Conservation (phyloP, 2,888 invertebrate species). For the Incurvaria masculella region DNA sequence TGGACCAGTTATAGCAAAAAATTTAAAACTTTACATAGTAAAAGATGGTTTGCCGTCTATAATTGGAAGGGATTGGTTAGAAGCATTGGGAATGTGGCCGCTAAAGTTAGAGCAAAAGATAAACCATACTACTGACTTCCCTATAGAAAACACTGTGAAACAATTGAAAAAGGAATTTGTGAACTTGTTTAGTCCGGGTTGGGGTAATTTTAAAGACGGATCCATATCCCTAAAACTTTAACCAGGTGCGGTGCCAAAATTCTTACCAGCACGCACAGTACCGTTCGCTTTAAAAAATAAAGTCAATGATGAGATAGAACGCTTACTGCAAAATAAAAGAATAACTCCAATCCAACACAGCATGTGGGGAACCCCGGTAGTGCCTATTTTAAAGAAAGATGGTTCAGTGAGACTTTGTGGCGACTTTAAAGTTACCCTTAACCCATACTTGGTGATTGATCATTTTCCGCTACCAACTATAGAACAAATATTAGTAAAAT, state of each 20-base stretch:
- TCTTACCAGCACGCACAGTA: slow-evolving; percentile 1
- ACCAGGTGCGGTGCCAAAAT: background rate
- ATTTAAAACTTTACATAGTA: slow-evolving; percentile 6
- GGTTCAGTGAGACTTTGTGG: slow-evolving; percentile 8
- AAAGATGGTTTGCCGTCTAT: slow-evolving; percentile 7
- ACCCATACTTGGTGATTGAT: slow-evolving; percentile 7
- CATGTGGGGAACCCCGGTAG: slow-evolving; percentile 8
- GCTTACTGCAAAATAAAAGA: slow-evolving; percentile 1
- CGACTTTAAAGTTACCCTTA: slow-evolving; percentile 9
- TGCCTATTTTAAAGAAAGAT: slow-evolving; percentile 8
- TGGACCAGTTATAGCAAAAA: background rate
- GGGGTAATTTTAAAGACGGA: slow-evolving; percentile 9
- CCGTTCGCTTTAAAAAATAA: slow-evolving; percentile 10
- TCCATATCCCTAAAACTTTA: slow-evolving; percentile 5
- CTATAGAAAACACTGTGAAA: background rate
- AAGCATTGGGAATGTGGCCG: slow-evolving; percentile 6
- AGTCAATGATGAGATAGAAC: slow-evolving; percentile 1
- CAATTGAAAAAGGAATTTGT: slow-evolving; percentile 2
- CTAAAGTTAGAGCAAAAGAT: slow-evolving; percentile 5
- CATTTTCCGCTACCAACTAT: slow-evolving; percentile 8
- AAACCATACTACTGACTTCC: background rate
- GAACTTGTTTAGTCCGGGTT: slow-evolving; percentile 12
- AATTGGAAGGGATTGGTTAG: slow-evolving; percentile 5
- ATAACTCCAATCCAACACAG: background rate
- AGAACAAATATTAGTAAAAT: slow-evolving; percentile 7